Conservation (phyloP, 2,888 invertebrate genomes). For the Polyploca ridens region DNA sequence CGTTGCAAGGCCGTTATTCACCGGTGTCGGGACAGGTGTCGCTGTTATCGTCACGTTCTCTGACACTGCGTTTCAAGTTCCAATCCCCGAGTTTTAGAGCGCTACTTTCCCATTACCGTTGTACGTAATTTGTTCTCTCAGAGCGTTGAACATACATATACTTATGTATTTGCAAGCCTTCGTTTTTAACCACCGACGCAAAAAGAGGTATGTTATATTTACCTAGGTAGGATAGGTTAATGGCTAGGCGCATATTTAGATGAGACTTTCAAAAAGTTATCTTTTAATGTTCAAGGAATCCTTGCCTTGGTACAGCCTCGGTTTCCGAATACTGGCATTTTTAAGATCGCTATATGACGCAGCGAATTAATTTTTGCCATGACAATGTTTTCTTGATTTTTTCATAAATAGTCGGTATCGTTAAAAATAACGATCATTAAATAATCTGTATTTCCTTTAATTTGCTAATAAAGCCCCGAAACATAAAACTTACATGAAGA, state of each 20-base stretch:
- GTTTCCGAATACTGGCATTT: constrained; percentile 48
- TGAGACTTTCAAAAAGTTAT: constrained; percentile 9
- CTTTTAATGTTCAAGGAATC: constrained; percentile 46
- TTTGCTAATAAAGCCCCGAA: neutral
- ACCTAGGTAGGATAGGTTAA: neutral
- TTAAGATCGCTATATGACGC: constrained; percentile 33
- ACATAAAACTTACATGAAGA: constrained; percentile 25
- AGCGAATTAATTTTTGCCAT: constrained; percentile 42
- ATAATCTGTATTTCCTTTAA: constrained; percentile 2
- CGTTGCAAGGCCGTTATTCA: constrained; percentile 66
- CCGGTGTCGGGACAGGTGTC: constrained; percentile 62
- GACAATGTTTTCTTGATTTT: no score
- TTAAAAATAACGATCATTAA: neutral
- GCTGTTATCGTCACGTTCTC: constrained; percentile 55
- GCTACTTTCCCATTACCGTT: constrained; percentile 49
- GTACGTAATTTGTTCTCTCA: neutral
- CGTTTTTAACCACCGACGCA: no score
- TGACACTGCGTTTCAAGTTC: constrained; percentile 47
- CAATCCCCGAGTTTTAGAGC: constrained; percentile 44
- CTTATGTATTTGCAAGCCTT: no score
- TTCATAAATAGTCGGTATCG: no score
- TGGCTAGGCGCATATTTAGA: neutral
- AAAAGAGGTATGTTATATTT: no score
- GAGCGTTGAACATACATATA: constrained; percentile 13
- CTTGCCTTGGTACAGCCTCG: constrained; percentile 56